Percentiles rank a stretch among this genome's conserved stretches.
phyloP scores from a whole-genome alignment of 2,797 vertebrate species.

The Pachyuromys duprasi region DNA sequence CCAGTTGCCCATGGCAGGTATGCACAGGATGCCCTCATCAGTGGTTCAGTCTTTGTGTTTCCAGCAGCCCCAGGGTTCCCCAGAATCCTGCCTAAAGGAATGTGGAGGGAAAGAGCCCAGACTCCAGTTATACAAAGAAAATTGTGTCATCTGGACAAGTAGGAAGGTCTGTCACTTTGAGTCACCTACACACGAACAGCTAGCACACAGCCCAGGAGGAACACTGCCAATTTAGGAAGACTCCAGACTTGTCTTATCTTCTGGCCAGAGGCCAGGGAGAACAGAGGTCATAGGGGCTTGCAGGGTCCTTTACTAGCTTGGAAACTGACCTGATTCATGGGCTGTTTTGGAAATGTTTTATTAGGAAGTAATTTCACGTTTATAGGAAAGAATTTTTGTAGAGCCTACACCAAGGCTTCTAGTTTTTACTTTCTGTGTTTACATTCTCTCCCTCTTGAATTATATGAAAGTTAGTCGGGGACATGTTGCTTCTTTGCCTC shows the following conservation, averaged over 20 bases:
- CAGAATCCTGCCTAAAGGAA: neutral
- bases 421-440: neutral
- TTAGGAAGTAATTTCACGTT: neutral
- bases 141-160: neutral
- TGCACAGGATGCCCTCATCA: neutral
- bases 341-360: neutral
- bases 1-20: rapidly evolving
- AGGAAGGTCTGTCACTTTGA: neutral
- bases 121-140: neutral
- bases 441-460: neutral
- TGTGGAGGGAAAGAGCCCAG: rapidly evolving
- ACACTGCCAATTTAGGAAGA: rapidly evolving
- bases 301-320: neutral
- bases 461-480: neutral
- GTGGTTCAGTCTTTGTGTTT: neutral
- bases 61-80: rapidly evolving
- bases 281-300: no score
- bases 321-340: neutral
- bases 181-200: rapidly evolving
- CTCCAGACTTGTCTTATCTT: neutral
- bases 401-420: neutral
- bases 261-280: neutral
- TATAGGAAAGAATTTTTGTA: neutral
- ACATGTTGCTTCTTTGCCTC: neutral
- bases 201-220: neutral